These are phyloP conservation scores for Drosophila anceps DNA, from an alignment of 2,888 invertebrate species.

Conservation along the genomic window DNA sequence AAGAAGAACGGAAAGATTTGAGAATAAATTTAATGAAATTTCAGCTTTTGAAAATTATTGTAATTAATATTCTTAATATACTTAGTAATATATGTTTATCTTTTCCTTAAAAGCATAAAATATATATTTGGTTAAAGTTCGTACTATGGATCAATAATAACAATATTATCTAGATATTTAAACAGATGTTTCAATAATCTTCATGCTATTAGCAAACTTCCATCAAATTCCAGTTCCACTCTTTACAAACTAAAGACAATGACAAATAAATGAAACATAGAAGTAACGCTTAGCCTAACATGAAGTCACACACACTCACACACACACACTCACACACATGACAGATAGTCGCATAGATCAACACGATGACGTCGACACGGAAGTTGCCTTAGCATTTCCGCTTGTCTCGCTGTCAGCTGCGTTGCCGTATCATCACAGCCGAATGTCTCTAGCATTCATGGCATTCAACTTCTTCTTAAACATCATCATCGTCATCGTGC, in stretches of 20 bases:
- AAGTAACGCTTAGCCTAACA: slow-evolving; percentile 38
- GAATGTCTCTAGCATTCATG: slow-evolving; percentile 29
- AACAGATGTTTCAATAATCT: neutral
- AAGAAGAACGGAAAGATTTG: too few relatives aligned
- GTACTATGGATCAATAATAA: neutral
- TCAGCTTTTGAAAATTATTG: too few relatives aligned
- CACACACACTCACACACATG: slow-evolving; percentile 27
- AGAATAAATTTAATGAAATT: too few relatives aligned
- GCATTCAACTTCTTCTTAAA: slow-evolving; percentile 20
- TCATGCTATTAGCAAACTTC: neutral
- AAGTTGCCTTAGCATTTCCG: slow-evolving; percentile 72
- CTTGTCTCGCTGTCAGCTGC: slow-evolving; percentile 45
- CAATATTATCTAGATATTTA: neutral
- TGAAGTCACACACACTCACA: neutral
- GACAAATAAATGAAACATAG: slow-evolving; percentile 56
- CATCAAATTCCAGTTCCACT: slow-evolving; percentile 6
- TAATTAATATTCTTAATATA: too few relatives aligned
- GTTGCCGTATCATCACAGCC: slow-evolving; percentile 45
- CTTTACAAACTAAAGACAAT: slow-evolving; percentile 31
- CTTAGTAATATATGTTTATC: too few relatives aligned
- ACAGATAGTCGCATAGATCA: slow-evolving; percentile 61
- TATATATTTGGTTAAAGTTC: too few relatives aligned
- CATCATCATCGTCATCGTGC: slow-evolving; percentile 16
- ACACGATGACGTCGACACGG: slow-evolving; percentile 67
- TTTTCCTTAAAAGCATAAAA: neutral